Evolutionary conservation across 2,113 vertebrate species (phyloP).

Genomic region (Anguilla japonica): DNA sequence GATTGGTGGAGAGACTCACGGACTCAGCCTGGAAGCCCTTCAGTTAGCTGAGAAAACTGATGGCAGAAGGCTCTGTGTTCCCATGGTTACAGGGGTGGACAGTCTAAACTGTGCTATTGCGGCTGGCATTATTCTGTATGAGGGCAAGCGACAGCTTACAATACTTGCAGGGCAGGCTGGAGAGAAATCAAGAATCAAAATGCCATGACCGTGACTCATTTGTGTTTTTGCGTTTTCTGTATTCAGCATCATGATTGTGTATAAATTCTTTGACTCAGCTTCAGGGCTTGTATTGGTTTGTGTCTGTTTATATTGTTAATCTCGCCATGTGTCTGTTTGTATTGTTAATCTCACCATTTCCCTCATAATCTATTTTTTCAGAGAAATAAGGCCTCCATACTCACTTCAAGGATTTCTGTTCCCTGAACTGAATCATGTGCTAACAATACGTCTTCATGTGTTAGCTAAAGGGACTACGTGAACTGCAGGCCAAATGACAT

Average conservation of each 20-base stretch:
- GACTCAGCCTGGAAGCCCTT: constrained; percentile 77
- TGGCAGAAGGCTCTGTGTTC: constrained; percentile 76
- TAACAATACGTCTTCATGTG: neutral
- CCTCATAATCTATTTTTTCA: neutral
- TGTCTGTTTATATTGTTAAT: neutral
- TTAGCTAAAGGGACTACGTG: neutral
- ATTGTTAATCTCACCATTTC: neutral
- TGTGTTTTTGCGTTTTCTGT: neutral
- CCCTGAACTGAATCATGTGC: neutral
- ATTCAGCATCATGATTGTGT: neutral
- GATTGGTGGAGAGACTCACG: constrained; percentile 80
- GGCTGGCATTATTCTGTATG: constrained; percentile 85
- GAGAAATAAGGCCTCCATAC: neutral
- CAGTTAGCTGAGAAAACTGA: constrained; percentile 70
- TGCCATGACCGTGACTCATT: neutral
- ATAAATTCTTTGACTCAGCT: neutral
- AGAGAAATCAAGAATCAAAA: neutral
- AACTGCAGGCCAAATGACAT: neutral
- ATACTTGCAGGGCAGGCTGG: no score
- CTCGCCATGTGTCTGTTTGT: neutral
- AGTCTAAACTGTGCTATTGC: constrained; percentile 90
- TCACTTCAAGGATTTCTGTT: neutral
- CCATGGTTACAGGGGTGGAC: constrained; percentile 76
- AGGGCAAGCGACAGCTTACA: constrained; percentile 22
- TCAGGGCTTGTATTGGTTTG: neutral